Percentiles rank a stretch among this genome's conserved stretches.
Evolutionary conservation across 1,140 invertebrate species (phyloP).

Genomic region (Nomia melanderi): DNA sequence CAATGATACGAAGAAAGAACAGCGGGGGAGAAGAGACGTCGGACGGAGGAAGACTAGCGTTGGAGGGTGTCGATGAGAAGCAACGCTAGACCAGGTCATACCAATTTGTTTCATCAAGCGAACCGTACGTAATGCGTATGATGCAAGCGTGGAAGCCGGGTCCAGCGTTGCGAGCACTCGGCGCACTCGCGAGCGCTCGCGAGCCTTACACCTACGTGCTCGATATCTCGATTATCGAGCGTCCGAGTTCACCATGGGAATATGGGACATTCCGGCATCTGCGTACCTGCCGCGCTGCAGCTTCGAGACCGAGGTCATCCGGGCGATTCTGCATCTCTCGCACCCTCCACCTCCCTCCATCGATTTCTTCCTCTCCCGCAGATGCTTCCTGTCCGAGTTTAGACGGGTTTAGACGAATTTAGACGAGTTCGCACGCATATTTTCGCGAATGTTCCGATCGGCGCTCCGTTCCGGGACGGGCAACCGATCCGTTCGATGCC

Average conservation of each 20-base stretch:
- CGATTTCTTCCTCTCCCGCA: not conserved
- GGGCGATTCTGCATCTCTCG: slow-evolving; percentile 28
- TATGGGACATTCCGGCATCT: slow-evolving; percentile 61
- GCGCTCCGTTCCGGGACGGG: too few species aligned
- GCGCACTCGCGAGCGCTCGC: not conserved
- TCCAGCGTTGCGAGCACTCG: not conserved
- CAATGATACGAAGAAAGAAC: slow-evolving; percentile 48
- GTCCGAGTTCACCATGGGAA: slow-evolving; percentile 55
- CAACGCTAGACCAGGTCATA: slow-evolving; percentile 59
- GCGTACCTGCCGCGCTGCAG: slow-evolving; percentile 57
- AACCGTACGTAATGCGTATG: slow-evolving; percentile 34
- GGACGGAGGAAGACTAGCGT: slow-evolving; percentile 1
- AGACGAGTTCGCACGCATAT: too few species aligned
- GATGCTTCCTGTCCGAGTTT: not conserved
- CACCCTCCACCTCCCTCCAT: not conserved
- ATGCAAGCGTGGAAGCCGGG: slow-evolving; percentile 36
- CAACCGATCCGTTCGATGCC: too few species aligned
- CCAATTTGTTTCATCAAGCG: slow-evolving; percentile 63
- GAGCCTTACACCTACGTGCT: slow-evolving; percentile 52
- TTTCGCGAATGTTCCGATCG: too few species aligned
- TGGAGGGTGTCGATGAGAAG: slow-evolving; percentile 50
- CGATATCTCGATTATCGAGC: slow-evolving; percentile 64
- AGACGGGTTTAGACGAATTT: not conserved
- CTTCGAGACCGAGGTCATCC: slow-evolving; percentile 53
- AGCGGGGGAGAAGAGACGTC: not conserved